Conservation (phyloP, 1,140 invertebrate species). For the Pogonomyrmex californicus region DNA sequence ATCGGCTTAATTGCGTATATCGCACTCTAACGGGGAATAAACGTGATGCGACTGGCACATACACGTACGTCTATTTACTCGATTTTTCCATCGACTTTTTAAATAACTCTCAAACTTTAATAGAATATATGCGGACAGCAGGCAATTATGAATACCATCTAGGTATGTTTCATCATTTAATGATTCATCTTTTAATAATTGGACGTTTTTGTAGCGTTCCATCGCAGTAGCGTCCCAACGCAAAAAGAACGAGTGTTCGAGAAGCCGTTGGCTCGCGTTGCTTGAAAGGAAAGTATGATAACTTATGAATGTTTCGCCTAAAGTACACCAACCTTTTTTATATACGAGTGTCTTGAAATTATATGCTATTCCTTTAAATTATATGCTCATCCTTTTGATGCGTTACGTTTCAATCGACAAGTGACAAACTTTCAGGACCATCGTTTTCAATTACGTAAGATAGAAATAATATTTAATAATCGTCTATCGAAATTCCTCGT, state of each 20-base stretch:
- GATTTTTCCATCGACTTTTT: constrained; percentile 52
- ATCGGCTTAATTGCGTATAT: constrained; percentile 60
- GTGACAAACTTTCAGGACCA: constrained; percentile 72
- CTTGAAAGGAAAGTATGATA: constrained; percentile 86
- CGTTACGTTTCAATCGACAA: constrained; percentile 22
- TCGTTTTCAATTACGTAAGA: constrained; percentile 67
- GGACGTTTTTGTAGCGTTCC: constrained; percentile 81
- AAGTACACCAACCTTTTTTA: constrained; percentile 60
- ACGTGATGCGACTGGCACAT: constrained; percentile 58
- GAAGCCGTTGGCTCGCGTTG: constrained; percentile 84
- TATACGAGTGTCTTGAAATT: constrained; percentile 75
- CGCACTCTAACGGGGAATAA: constrained; percentile 64
- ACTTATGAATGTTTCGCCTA: constrained; percentile 82
- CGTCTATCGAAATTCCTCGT: constrained; percentile 15
- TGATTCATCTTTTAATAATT: constrained; percentile 76
- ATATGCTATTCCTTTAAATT: constrained; percentile 34
- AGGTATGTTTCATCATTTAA: constrained; percentile 76
- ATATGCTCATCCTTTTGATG: constrained; percentile 26
- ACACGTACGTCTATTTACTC: constrained; percentile 66
- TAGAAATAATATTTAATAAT: constrained; percentile 48
- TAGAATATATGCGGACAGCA: constrained; percentile 60
- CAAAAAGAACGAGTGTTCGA: constrained; percentile 85
- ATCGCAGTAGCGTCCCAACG: constrained; percentile 82
- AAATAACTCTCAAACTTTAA: constrained; percentile 69
- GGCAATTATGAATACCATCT: constrained; percentile 71